A percentile compares a stretch with the other conserved stretches of the same genome.
phyloP scores from a whole-genome alignment of 2,888 invertebrate species.

The Agrochola macilenta region DNA sequence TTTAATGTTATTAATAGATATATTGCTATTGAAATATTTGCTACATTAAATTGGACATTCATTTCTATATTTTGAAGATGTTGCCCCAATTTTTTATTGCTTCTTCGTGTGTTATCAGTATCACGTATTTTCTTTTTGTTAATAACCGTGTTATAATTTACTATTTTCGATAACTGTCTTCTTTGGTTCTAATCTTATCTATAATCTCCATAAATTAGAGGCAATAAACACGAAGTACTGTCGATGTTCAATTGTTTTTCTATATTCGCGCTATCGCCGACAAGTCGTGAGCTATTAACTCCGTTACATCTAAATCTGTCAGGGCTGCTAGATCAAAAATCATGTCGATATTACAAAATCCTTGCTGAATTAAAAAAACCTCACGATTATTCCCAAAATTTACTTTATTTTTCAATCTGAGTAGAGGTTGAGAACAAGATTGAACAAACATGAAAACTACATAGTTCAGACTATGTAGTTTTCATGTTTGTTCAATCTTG shows the following conservation, averaged over 20 bases:
- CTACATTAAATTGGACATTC: conserved; percentile 28
- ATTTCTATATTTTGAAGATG: conserved; percentile 21
- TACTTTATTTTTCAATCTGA: no score
- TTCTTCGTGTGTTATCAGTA: conserved; percentile 58
- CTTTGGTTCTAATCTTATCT: conserved; percentile 66
- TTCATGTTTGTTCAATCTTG: no score
- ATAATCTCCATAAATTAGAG: conserved; percentile 81
- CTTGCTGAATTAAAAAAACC: neutral
- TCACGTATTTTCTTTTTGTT: conserved; percentile 46
- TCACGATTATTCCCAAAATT: no score
- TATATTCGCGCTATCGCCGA: conserved; percentile 76
- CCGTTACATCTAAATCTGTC: conserved; percentile 61
- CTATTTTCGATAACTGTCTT: conserved; percentile 63
- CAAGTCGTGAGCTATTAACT: conserved; percentile 87
- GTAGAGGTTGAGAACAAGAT: neutral
- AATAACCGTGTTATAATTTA: conserved; percentile 62
- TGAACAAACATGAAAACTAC: neutral
- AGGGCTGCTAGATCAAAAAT: conserved; percentile 57
- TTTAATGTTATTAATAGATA: conserved; percentile 26
- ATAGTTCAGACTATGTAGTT: no score
- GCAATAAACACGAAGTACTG: conserved; percentile 80
- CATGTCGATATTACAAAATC: neutral
- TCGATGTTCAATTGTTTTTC: conserved; percentile 77
- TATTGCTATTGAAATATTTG: conserved; percentile 42
- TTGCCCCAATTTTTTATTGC: conserved; percentile 59